Base-by-base conservation (phyloP, 2,888 invertebrate genomes). In the Acanthosepion pharaonis region DNA sequence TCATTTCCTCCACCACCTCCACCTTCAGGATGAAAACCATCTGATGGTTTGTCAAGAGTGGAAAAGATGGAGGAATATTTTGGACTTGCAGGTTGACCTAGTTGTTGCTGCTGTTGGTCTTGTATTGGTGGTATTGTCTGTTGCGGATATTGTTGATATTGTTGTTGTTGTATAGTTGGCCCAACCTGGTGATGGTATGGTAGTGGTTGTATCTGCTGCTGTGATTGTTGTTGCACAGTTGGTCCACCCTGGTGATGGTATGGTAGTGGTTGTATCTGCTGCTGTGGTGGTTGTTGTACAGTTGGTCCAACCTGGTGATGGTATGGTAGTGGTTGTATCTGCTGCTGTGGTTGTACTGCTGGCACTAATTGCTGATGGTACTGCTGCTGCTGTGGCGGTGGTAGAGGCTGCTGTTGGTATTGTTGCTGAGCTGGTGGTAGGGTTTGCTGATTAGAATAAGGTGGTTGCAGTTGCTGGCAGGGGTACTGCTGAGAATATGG, bases 1-100 rank as follows among this genome's bases (percentile, higher is more conserved):
- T 42, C 51, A 96, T 96, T 33, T 95, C 95, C 8, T 95, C 94
- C 11, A 96, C 95, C 91, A 96, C 91, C 78, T 95, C 95, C 53
- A 96, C 49, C 78, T 94, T 95, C 11, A 95, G 53, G 53, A 48
- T 59, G 51, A 28, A 53, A 33, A 55, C 93, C 53, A 23, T 49
- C 59, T n/a, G 93, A 55, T 53, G 53, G 33, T 33, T 93, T 55
- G 53, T 93, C 23, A 42, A 53, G 53, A 42, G 49, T 42, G 33
- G 23, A 20, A 23, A 53, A 55, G 49, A 55, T 42, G 42, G 59
- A 55, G 51, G 51, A 55, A 42, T 78, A 33, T 48, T 59, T 59
- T 5, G 94, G 94, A 20, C 33, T 64, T 9, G n/a, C 33, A 64
- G 55, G 64, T 94, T 64, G 94, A 55, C 64, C n/a, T 23, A 9